These are phyloP conservation scores for Listrodromus nycthemerus DNA, from an alignment of 2,888 invertebrate genomes.

Conservation along the genomic window DNA sequence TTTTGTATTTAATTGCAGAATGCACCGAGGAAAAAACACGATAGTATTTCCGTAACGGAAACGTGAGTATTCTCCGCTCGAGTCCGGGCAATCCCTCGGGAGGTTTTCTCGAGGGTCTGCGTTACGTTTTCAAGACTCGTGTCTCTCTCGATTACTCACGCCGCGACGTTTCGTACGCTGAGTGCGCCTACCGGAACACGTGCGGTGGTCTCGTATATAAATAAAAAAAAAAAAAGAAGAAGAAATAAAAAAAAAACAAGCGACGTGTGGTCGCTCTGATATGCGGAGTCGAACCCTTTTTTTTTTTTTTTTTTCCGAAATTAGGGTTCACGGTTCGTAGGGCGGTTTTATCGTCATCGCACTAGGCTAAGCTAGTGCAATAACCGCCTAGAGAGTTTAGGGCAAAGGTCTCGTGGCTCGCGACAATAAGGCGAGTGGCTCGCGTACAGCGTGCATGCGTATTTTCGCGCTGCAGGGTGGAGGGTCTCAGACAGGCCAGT, in stretches of 20 bases:
- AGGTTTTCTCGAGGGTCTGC: conserved; percentile 7
- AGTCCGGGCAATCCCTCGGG: conserved; percentile 42
- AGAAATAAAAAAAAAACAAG: conserved; percentile 30
- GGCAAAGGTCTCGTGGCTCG: conserved; percentile 58
- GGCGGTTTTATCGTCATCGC: conserved; percentile 34
- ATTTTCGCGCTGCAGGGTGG: neutral
- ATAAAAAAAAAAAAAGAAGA: neutral
- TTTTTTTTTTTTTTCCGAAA: no score
- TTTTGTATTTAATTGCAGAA: neutral
- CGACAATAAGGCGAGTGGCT: conserved; percentile 54
- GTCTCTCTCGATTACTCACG: conserved; percentile 24
- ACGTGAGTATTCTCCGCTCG: conserved; percentile 19
- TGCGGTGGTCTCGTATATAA: conserved; percentile 46
- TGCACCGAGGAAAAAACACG: neutral
- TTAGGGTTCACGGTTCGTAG: conserved; percentile 69
- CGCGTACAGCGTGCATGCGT: neutral
- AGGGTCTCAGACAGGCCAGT: conserved; percentile 42
- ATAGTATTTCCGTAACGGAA: conserved; percentile 75
- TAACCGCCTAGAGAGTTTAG: conserved; percentile 25
- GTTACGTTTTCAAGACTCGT: conserved; percentile 15
- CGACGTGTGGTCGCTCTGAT: conserved; percentile 31
- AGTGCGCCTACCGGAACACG: conserved; percentile 40
- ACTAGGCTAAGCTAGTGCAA: neutral
- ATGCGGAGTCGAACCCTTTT: conserved; percentile 61
- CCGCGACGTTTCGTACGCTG: neutral